Base-by-base conservation (phyloP, 2,888 invertebrate genomes). In the Choreutis nemorana region DNA sequence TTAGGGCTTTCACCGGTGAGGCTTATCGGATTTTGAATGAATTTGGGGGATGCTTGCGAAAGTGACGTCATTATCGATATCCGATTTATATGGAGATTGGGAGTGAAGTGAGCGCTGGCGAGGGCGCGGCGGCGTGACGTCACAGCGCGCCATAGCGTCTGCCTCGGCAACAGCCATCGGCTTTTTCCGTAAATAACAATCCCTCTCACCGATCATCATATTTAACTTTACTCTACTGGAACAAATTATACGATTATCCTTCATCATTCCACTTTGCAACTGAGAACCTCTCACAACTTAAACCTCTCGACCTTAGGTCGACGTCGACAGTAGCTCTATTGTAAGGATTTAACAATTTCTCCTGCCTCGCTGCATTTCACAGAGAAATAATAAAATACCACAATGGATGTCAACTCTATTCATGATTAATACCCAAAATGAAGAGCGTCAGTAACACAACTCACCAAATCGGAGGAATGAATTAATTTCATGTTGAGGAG, bases 41-140 rank as follows among this genome's bases (percentile, higher is more conserved):
- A 70, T 72, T 68, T 77, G 72, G 52, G 64, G 70, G 58, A 63
- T 67, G 63, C 71, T 73, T 67, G 63, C 64, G 67, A 68, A 66
- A 57, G 66, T 63, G 64, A 67, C 65, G 66, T 72, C 71, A 77
- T 77, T 75, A 77, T 72, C 68, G 70, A 66, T 71, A 75, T 71
- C 68, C 78, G 73, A 80, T 80, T 77, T 78, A 78, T 77, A 79
- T 80, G 79, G 73, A 80, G 75, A 80, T 79, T 71, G 58, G 46
- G 45, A 61, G 57, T 60, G 62, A 61, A 71, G 63, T 57, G 56
- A 50, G 45, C 43, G 37, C 39, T 33, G 37, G 31, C 34, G 35
- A 33, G 53, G 52, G 47, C 34, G 51, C 41, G 50, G 40, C 14
- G 42, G 37, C 39, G 42, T 55, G 59, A 54, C 56, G 61, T 60